Percentiles rank a stretch among this genome's conserved stretches.
These are phyloP conservation scores for Turritopsis dohrnii DNA, from an alignment of 30 jellyfish, hydroid and myxozoan genomes.

Conservation along the genomic window DNA sequence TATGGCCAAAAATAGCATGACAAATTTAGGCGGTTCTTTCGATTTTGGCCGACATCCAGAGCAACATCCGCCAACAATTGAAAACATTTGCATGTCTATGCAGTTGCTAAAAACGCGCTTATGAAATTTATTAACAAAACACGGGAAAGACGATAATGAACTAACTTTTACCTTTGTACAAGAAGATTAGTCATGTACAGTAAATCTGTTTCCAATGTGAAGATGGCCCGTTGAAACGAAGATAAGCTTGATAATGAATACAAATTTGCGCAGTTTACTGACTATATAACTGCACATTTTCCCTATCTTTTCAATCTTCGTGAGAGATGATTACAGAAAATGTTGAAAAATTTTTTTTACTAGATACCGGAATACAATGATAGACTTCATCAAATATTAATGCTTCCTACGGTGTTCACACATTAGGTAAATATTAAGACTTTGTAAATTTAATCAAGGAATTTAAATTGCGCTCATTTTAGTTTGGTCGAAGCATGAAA, in stretches of 20 bases:
- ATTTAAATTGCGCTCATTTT: background rate
- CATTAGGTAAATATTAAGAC: background rate
- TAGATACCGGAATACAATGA: background rate
- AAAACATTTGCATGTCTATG: background rate
- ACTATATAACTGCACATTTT: background rate
- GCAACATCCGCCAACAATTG: background rate
- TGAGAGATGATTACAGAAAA: background rate
- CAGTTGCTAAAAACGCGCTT: background rate
- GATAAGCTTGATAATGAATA: background rate
- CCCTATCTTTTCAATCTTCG: background rate
- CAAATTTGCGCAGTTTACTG: background rate
- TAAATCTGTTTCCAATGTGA: background rate
- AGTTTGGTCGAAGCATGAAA: background rate
- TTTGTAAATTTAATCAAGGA: background rate
- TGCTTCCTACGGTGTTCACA: background rate
- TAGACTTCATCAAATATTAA: background rate
- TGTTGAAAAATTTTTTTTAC: background rate
- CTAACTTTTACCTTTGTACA: background rate
- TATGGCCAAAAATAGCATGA: background rate
- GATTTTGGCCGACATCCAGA: background rate
- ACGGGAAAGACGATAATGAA: background rate
- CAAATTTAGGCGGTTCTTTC: background rate
- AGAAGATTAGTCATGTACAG: background rate
- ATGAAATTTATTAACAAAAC: background rate
- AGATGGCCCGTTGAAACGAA: background rate